These are phyloP conservation scores for Daktulosphaira vitifoliae DNA, from an alignment of 1,140 invertebrate genomes.

Conservation along the genomic window DNA sequence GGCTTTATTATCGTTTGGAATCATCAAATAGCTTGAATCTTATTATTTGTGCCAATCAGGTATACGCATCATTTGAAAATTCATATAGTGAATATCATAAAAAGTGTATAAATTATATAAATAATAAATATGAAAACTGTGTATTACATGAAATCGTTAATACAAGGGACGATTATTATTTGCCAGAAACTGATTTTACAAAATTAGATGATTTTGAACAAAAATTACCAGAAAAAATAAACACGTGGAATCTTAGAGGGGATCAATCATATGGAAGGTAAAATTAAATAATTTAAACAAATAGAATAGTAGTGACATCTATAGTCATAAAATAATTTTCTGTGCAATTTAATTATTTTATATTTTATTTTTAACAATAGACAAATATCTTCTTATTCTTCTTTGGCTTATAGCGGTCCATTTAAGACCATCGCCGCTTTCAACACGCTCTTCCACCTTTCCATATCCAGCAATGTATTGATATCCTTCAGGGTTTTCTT, in stretches of 20 bases:
- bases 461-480: too few species aligned
- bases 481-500: too few species aligned
- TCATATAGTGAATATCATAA: neutral
- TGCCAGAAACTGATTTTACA: neutral
- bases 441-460: too few species aligned
- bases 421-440: too few species aligned
- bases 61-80: neutral
- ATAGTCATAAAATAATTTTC: too few species aligned
- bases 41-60: neutral
- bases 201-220: neutral
- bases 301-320: neutral
- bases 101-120: neutral
- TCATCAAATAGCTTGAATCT: neutral
- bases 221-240: neutral
- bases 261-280: slow-evolving; percentile 2
- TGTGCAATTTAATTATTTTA: too few species aligned
- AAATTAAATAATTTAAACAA: neutral
- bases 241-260: neutral
- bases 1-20: neutral
- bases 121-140: neutral
- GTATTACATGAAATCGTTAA: neutral
- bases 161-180: neutral
- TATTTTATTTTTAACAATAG: too few species aligned
- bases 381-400: too few species aligned
- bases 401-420: too few species aligned